These are phyloP conservation scores for Schizaphis graminum DNA, from an alignment of 2,888 invertebrate species.

Conservation along the genomic window DNA sequence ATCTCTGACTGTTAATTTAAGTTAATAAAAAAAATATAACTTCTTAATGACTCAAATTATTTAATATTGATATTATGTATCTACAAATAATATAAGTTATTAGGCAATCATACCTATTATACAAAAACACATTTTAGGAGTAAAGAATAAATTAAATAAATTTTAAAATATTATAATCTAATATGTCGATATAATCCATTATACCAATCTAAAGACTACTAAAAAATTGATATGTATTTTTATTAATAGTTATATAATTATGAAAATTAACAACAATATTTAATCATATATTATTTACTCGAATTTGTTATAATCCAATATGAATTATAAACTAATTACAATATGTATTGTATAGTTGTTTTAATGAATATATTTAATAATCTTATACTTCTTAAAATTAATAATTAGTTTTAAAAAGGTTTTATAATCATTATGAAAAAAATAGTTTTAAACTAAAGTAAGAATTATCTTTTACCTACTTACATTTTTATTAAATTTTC, in stretches of 20 bases:
- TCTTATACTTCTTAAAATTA: background rate
- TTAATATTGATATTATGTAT: background rate
- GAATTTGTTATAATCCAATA: background rate
- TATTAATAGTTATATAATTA: background rate
- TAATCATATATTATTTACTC: background rate
- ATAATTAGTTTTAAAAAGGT: background rate
- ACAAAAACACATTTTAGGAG: background rate
- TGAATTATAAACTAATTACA: background rate
- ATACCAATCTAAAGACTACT: background rate
- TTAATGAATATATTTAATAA: background rate
- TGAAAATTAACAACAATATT: background rate
- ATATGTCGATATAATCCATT: background rate
- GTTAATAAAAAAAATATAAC: background rate
- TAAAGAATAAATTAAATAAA: background rate
- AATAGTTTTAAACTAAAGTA: background rate
- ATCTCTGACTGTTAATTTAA: background rate
- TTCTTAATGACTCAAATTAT: background rate
- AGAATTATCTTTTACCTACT: background rate
- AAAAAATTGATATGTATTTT: background rate
- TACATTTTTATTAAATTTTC: background rate
- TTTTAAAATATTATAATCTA: background rate
- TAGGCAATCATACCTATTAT: background rate
- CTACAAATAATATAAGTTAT: background rate
- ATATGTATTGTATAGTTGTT: background rate
- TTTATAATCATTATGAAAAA: background rate